A percentile compares a stretch with the other conserved stretches of the same genome.
These are phyloP conservation scores for Penaeus vannamei DNA, from an alignment of 1,140 invertebrate species.

Conservation along the genomic window DNA sequence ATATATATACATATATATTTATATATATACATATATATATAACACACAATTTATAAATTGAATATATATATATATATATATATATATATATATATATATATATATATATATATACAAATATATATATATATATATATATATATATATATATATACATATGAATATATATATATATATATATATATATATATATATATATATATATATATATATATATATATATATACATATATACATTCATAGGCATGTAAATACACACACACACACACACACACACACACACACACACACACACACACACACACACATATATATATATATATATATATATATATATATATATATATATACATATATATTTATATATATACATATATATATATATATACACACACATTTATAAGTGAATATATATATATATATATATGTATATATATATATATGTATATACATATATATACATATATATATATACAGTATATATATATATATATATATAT, in stretches of 20 bases:
- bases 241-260: neutral
- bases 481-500: neutral
- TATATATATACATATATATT: constrained; percentile 12
- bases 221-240: constrained; percentile 21
- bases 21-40: no score
- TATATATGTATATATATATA: constrained; percentile 28
- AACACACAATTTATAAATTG: neutral
- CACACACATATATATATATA: neutral
- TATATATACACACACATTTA: neutral
- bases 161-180: neutral
- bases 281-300: neutral
- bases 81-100: neutral
- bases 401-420: constrained; percentile 2
- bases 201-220: constrained; percentile 12
- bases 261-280: neutral
- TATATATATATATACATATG: neutral
- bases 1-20: no score
- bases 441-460: constrained; percentile 18
- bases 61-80: constrained; percentile 2
- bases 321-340: constrained; percentile 17
- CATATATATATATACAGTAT: constrained; percentile 23
- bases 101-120: neutral
- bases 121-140: neutral
- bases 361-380: neutral
- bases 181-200: neutral